Base-by-base conservation (phyloP, 2,797 vertebrate genomes). In the Sebastes minor region DNA sequence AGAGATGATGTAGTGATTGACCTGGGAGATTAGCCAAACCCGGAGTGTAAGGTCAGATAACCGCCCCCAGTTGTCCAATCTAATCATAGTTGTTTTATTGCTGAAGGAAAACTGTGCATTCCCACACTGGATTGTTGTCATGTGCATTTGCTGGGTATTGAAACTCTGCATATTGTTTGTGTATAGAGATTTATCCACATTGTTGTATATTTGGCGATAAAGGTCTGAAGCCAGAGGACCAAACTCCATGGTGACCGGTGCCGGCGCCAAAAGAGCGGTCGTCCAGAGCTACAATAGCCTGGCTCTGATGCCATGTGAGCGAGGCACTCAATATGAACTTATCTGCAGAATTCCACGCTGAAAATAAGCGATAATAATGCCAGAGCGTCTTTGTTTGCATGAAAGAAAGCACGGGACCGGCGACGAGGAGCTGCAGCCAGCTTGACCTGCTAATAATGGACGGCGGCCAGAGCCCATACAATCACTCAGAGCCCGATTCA, bases 371-470 rank as follows among this genome's bases (percentile, higher is more conserved):
- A 80, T 91, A 91, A 91, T 89, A 87, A 91, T 14, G 77, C 78
- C 83, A 82, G 78, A 67, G 86, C 76, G 63, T 82, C 84, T 91
- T 91, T 93, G 91, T 91, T 86, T 86, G 81, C 69, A 77, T 42
- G 73, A 84, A 59, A 79, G 71, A 10, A 78, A 78, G 74, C 67
- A 76, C 60, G 59, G 76, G 84, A 87, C 76, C 74, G 22, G 84
- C 60, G n/a, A 59, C 3, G 80, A 76, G 74, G 85, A 76, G 75
- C 88, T 85, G 80, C 71, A 78, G 88, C 88, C 74, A 82, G 83
- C 81, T 74, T 91, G 89, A 90, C 88, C 90, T 53, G 35, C 63
- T 87, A 79, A 88, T 90, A 70, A 91, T 92, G 92, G 91, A 91
- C 71, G 7, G 69, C 49, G 82, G 92, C 87, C 91, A 89, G 84